Evolutionary conservation across 2,797 vertebrate species (phyloP).

Genomic region (Brachyrhaphis roseni): DNA sequence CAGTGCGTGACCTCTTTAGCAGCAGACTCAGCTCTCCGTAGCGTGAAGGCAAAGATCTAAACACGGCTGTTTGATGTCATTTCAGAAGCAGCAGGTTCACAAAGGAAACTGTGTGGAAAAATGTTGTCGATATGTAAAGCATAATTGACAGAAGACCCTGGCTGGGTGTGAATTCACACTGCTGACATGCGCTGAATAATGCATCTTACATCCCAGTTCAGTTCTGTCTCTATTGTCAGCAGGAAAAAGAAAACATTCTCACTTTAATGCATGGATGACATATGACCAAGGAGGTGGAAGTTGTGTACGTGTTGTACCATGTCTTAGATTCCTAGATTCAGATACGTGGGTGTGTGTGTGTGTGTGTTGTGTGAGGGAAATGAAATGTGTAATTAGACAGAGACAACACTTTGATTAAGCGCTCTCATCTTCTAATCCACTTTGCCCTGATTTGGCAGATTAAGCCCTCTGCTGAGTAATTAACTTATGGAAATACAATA

Average conservation of each 20-base stretch:
- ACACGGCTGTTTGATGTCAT: slow-evolving; percentile 65
- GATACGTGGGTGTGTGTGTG: background rate
- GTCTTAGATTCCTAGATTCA: background rate
- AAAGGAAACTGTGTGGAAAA: background rate
- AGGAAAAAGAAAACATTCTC: background rate
- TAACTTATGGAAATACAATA: slow-evolving; percentile 66
- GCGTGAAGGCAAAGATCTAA: slow-evolving; percentile 45
- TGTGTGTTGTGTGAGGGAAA: slow-evolving; percentile 68
- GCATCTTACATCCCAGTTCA: slow-evolving; percentile 1
- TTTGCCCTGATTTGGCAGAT: slow-evolving; percentile 81
- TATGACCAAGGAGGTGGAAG: background rate
- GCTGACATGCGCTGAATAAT: background rate
- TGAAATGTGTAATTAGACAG: slow-evolving; percentile 79
- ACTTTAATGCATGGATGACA: slow-evolving; percentile 14
- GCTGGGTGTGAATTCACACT: slow-evolving; percentile 16
- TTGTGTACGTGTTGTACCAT: slow-evolving; percentile 24
- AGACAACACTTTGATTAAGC: slow-evolving; percentile 79
- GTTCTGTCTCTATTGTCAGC: background rate
- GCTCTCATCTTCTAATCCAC: slow-evolving; percentile 82
- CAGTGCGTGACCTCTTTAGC: slow-evolving; percentile 25
- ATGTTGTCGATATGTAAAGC: background rate
- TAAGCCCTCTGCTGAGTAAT: slow-evolving; percentile 77
- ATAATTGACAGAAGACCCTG: background rate
- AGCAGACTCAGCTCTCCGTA: slow-evolving; percentile 10
- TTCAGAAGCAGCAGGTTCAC: slow-evolving; percentile 29